Base-by-base conservation (phyloP, 2,113 vertebrate species). In the Rhinolophus ferrumequinum region DNA sequence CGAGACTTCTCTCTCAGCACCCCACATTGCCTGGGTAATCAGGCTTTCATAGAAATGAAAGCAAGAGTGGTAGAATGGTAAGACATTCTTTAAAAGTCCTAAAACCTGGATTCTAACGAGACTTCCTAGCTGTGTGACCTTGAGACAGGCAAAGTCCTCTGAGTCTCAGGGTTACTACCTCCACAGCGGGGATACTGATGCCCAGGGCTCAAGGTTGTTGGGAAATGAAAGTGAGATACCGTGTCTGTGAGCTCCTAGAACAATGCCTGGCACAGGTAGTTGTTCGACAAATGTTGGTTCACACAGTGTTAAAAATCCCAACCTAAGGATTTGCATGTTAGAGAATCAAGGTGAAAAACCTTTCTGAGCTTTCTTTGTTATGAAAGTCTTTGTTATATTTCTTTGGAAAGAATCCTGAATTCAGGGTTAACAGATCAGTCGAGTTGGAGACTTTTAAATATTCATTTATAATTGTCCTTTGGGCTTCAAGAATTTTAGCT, bases 1-100 rank as follows among this genome's bases (percentile, higher is more conserved):
- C 64, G 30, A 19, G 75, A 81, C 21, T 64, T 83, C 44, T 84
- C 38, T 81, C 58, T 92, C 24, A 60, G 87, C 16, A 72, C 14
- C 64, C 44, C 4, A 33, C 44, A 85, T 75, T 87, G 69, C 38
- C 62, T 50, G 12, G n/a, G 28, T 95, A 67, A 54, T 93, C 11
- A 80, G 75, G 18, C 75, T 77, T 95, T 80, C 22, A 58, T 93
- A 28, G 41, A 94, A 90, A 76, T 90, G 84, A 84, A 94, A 93
- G 77, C 30, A 22, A 30, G 35, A 93, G 47, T 82, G 22, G 2
- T 56, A 3, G 62, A 47, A 82, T 81, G 62, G 7, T 60, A 80
- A 87, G 44, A 73, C 52, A 73, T 88, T 88, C n/a, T 58, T 84
- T 62, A 76, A 72, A 90, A 83, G 38, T 88, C 38, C 41, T 76